Percentiles rank a stretch among this genome's conserved stretches.
Evolutionary conservation across 2,888 invertebrate species (phyloP).

Genomic region (Ellobium chinense): DNA sequence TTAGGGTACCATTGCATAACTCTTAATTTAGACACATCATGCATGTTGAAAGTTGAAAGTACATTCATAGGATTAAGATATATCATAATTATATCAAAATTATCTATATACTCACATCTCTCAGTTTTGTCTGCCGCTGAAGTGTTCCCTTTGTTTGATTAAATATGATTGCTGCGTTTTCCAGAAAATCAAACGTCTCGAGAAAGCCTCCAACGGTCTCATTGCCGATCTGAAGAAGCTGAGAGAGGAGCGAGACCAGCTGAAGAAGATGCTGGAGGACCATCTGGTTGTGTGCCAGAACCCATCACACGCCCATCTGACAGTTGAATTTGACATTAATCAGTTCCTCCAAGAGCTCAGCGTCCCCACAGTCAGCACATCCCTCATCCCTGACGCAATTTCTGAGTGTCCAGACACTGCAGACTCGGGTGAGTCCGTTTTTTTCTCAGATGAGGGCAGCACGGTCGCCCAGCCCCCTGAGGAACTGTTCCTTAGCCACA

Average conservation of each 20-base stretch:
- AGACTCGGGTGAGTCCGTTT: conserved; percentile 10
- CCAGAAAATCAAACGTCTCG: conserved; percentile 40
- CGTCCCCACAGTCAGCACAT: neutral
- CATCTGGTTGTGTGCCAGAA: conserved; percentile 53
- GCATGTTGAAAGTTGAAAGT: too few species aligned
- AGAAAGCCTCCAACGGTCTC: conserved; percentile 5
- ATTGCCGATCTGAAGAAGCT: conserved; percentile 25
- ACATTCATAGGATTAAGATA: too few species aligned
- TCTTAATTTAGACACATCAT: too few species aligned
- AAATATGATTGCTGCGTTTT: neutral
- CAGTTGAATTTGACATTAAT: neutral
- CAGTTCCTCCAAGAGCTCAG: neutral
- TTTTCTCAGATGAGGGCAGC: conserved; percentile 18
- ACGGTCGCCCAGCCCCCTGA: neutral
- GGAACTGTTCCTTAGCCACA: neutral
- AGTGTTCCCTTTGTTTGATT: too few species aligned
- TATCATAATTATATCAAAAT: too few species aligned
- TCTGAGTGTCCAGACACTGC: conserved; percentile 10
- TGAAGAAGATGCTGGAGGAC: conserved; percentile 44
- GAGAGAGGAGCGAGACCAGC: conserved; percentile 48
- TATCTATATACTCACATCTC: too few species aligned
- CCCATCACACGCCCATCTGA: neutral
- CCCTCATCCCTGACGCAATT: neutral
- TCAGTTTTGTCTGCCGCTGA: too few species aligned
- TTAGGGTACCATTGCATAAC: too few species aligned